These are phyloP conservation scores for Mormyrus lacerda DNA, from an alignment of 2,113 vertebrate genomes.

Conservation along the genomic window DNA sequence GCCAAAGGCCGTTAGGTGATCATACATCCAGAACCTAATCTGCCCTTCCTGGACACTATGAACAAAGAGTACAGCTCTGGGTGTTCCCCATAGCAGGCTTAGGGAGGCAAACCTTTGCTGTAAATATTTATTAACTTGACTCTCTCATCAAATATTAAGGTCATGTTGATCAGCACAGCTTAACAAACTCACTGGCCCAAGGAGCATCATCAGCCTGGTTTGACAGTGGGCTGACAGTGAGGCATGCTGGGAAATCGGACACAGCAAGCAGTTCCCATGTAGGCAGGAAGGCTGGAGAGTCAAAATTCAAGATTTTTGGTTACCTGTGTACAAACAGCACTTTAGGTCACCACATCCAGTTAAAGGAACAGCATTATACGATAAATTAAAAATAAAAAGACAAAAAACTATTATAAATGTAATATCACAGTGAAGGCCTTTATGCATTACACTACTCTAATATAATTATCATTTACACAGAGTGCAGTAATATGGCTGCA, in stretches of 20 bases:
- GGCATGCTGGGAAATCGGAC: background rate
- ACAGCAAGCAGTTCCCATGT: background rate
- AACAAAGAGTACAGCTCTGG: constrained; percentile 54
- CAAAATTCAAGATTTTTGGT: background rate
- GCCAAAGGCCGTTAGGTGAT: background rate
- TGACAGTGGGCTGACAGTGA: background rate
- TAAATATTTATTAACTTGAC: constrained; percentile 43
- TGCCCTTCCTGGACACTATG: constrained; percentile 33
- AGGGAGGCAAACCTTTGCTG: constrained; percentile 42
- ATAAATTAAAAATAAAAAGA: background rate
- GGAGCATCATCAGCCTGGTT: background rate
- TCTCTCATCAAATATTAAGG: constrained; percentile 56
- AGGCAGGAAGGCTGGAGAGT: background rate
- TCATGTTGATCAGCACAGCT: constrained; percentile 39
- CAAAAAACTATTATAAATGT: background rate
- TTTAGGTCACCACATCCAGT: background rate
- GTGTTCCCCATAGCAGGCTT: constrained; percentile 54
- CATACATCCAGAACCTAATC: constrained; percentile 47
- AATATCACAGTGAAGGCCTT: background rate
- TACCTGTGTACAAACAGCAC: background rate
- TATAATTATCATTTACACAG: background rate
- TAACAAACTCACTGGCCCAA: background rate
- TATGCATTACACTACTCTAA: background rate
- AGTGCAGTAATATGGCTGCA: background rate
- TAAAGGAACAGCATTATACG: background rate